A percentile compares a stretch with the other conserved stretches of the same genome.
Evolutionary conservation across 2,113 vertebrate genomes (phyloP).

Genomic region (Callorhinus ursinus): DNA sequence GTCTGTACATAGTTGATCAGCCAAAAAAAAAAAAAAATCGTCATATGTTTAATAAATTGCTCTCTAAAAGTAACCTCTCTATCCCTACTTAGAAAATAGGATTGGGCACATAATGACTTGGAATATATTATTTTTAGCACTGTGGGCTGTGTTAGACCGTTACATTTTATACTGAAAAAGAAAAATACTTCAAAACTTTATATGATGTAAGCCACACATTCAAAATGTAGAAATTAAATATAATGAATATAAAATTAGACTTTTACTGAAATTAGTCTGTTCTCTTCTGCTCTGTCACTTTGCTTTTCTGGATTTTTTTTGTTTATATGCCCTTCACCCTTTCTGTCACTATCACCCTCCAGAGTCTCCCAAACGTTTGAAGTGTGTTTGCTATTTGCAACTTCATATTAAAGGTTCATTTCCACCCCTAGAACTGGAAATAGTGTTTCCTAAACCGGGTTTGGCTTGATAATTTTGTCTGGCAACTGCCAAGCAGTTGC

Average conservation of each 20-base stretch:
- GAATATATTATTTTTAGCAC: neutral
- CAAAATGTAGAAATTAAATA: neutral
- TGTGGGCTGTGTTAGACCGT: neutral
- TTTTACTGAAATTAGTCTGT: neutral
- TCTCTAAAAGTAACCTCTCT: neutral
- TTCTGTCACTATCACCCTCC: neutral
- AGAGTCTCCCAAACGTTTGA: neutral
- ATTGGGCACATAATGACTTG: neutral
- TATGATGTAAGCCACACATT: neutral
- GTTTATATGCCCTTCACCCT: neutral
- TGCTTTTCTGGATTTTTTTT: neutral
- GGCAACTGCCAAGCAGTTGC: neutral
- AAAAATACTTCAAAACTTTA: conserved; percentile 10
- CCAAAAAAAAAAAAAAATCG: neutral
- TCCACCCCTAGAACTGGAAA: neutral
- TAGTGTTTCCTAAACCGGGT: neutral
- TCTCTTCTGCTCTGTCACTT: neutral
- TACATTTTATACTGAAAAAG: neutral
- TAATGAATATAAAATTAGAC: neutral
- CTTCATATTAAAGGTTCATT: neutral
- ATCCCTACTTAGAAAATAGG: neutral
- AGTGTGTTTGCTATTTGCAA: neutral
- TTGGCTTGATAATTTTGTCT: neutral
- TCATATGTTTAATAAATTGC: neutral
- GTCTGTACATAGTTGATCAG: neutral